Base-by-base conservation (phyloP, 2,113 vertebrate species). In the Mesitornis unicolor region DNA sequence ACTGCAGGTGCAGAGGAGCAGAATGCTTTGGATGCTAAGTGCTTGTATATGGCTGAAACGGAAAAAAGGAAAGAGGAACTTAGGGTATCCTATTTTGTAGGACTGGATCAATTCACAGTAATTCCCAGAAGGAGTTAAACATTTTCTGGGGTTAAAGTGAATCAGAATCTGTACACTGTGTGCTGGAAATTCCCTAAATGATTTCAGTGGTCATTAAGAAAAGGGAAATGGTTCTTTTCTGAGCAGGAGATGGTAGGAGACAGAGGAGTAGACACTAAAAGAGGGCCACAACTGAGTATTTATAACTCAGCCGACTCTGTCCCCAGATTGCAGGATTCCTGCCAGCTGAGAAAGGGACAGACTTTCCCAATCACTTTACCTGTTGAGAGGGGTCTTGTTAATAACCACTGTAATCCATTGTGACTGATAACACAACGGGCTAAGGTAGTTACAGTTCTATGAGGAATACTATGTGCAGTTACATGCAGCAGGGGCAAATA, bases 181-280 rank as follows among this genome's bases (percentile, higher is more conserved):
- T 45, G 29, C 93, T 98, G 98, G 98, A 98, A 98, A 98, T 98
- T 98, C 98, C 98, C 98, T 98, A 92, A 97, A 96, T 95, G 36
- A 96, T 97, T 97, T 97, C 68, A 98, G 98, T 98, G 98, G 98
- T 98, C 97, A 97, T 97, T 97, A 94, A 98, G 97, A 98, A 98
- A 98, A 98, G 97, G 98, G 98, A 98, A 98, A 98, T 96, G 95
- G 97, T 97, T 97, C 97, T 98, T 98, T 98, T 98, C 95, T 97
- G 94, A 97, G 96, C 75, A 93, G 96, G 92, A 97, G 97, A 98
- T 76, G 42, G 95, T 71, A 95, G 96, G 97, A 97, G 97, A 97
- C 93, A 87, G 94, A 51, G 95, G 97, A 98, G 96, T 90, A 97
- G 97, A 96, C 92, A 89, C 92, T 97, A 82, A 94, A 92, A 91